Conservation (phyloP, 2,113 vertebrate species). For the Pomatostomus ruficeps region DNA sequence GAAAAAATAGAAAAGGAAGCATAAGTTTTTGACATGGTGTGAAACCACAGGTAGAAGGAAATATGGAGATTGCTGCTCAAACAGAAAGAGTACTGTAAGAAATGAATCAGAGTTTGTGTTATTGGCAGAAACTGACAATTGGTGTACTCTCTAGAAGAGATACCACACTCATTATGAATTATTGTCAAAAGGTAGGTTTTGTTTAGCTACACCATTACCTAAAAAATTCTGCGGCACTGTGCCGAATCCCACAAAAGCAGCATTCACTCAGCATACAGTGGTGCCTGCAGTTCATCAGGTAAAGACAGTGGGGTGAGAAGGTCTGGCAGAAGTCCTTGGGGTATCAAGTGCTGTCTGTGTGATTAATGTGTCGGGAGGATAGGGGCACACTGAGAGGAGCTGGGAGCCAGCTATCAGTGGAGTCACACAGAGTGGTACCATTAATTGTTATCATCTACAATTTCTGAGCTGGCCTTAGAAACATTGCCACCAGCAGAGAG, state of each 20-base stretch:
- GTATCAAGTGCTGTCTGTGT: not conserved
- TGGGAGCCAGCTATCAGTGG: accelerated
- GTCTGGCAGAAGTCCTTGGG: not conserved
- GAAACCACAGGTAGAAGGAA: not conserved
- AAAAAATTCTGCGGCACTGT: not conserved
- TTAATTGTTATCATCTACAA: not conserved
- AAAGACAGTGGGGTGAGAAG: not conserved
- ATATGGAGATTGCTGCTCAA: not conserved
- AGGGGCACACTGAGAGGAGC: not conserved
- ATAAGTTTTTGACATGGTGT: not conserved
- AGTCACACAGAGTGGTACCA: not conserved
- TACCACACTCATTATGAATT: not conserved
- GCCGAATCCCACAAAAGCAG: not conserved
- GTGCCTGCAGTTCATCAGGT: not conserved
- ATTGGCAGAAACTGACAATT: not conserved
- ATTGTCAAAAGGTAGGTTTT: not conserved
- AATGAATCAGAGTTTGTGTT: not conserved
- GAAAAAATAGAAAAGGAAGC: not conserved
- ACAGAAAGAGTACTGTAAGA: not conserved
- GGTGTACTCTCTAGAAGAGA: not conserved
- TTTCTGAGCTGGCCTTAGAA: not conserved
- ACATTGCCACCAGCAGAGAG: not conserved
- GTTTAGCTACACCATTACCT: not conserved
- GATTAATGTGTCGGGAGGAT: accelerated
- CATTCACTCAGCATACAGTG: not conserved